Evolutionary conservation across 1,140 invertebrate genomes (phyloP).

Genomic region (Xylocopa sonorina): DNA sequence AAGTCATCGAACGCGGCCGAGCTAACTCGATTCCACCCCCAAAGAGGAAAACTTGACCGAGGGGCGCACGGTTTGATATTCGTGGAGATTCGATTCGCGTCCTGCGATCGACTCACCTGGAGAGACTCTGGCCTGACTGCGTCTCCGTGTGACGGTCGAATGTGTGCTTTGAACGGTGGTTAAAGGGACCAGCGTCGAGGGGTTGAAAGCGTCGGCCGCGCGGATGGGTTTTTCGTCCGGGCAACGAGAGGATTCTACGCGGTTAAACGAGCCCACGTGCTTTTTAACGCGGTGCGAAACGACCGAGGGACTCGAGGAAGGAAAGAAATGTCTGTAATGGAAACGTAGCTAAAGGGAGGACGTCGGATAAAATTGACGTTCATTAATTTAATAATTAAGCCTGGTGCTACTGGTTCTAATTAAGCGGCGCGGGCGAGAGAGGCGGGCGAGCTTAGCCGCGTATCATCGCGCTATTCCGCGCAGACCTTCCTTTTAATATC

Average conservation of each 20-base stretch:
- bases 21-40: slow-evolving; percentile 31
- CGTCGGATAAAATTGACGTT: slow-evolving; percentile 18
- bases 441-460: not conserved
- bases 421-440: slow-evolving; percentile 4
- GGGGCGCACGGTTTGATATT: slow-evolving; percentile 26
- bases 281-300: not conserved
- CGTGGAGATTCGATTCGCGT: slow-evolving; percentile 19
- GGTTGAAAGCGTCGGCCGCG: not conserved
- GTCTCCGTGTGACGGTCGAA: not conserved
- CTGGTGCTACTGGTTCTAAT: slow-evolving; percentile 12
- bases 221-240: not conserved
- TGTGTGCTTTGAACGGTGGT: not conserved
- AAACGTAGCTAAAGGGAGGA: not conserved
- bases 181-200: not conserved
- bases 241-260: no score
- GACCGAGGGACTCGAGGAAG: not conserved
- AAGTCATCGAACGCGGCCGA: slow-evolving; percentile 26
- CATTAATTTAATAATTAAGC: slow-evolving; percentile 16
- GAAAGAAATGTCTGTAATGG: not conserved
- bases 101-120: not conserved
- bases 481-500: slow-evolving; percentile 1
- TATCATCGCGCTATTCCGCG: not conserved
- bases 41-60: slow-evolving; percentile 36
- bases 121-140: no score
- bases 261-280: no score